Evolutionary conservation across 2,888 invertebrate species (phyloP).

Genomic region (Drosophila ezoana): DNA sequence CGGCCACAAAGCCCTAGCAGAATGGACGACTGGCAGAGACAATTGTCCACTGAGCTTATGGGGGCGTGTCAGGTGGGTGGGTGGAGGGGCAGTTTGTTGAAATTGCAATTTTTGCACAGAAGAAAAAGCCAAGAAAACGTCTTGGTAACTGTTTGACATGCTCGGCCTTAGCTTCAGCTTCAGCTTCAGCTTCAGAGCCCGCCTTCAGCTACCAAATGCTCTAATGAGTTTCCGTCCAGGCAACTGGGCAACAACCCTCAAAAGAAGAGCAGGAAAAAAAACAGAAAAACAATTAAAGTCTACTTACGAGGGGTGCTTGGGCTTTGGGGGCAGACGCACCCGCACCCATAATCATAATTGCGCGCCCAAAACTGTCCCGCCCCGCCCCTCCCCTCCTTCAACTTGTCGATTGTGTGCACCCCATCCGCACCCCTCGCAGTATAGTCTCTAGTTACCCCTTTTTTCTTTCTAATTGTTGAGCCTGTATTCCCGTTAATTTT

Average conservation of each 20-base stretch:
- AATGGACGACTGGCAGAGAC: constrained; percentile 62
- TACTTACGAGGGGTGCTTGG: constrained; percentile 51
- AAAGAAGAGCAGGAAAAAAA: constrained; percentile 31
- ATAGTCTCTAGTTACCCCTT: constrained; percentile 35
- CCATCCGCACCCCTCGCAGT: constrained; percentile 2
- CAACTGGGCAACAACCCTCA: constrained; percentile 60
- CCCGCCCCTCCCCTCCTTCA: background rate
- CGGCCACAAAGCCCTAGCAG: background rate
- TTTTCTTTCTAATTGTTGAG: constrained; percentile 66
- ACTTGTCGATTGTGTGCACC: constrained; percentile 59
- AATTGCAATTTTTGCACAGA: constrained; percentile 78
- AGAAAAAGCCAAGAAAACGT: constrained; percentile 75
- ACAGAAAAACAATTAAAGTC: constrained; percentile 74
- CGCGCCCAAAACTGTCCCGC: constrained; percentile 50
- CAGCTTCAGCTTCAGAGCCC: constrained; percentile 2
- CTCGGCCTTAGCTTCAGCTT: constrained; percentile 34
- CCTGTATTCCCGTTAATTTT: constrained; percentile 34
- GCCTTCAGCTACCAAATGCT: constrained; percentile 66
- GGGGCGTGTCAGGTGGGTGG: background rate
- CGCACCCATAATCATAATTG: constrained; percentile 79
- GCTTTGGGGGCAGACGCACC: background rate
- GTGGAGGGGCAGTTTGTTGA: constrained; percentile 35
- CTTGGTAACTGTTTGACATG: constrained; percentile 78
- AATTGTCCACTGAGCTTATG: constrained; percentile 58
- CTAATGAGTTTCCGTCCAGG: constrained; percentile 80